Conservation (phyloP, 2,888 invertebrate genomes). For the Cyaniris semiargus region DNA sequence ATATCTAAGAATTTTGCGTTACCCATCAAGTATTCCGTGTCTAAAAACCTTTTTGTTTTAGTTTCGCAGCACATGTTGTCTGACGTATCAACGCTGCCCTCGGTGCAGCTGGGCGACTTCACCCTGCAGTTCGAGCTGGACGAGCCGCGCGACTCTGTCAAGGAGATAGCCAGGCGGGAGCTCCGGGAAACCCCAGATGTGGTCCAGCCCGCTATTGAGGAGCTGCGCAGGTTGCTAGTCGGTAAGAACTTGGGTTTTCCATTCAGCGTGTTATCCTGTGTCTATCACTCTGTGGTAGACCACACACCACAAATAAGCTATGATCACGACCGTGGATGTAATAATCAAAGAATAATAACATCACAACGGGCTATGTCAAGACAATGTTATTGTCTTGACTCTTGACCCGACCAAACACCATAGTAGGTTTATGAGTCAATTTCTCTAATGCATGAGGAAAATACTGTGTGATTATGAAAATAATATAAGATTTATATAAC, state of each 20-base stretch:
- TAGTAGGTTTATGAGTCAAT: not conserved
- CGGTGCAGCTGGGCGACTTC: slow-evolving; percentile 84
- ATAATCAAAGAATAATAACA: not conserved
- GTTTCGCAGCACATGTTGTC: slow-evolving; percentile 87
- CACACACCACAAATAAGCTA: not conserved
- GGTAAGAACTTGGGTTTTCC: slow-evolving; percentile 60
- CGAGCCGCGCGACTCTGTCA: slow-evolving; percentile 81
- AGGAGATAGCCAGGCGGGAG: slow-evolving; percentile 84
- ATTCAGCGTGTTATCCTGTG: not conserved
- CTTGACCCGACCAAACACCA: not conserved
- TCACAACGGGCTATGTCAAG: too few relatives aligned
- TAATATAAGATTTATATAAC: too few relatives aligned
- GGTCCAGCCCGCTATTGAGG: slow-evolving; percentile 77
- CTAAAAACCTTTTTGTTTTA: slow-evolving; percentile 55
- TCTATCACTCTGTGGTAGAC: not conserved
- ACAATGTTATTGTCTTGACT: too few relatives aligned
- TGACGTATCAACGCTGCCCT: slow-evolving; percentile 84
- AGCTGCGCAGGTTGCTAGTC: slow-evolving; percentile 82
- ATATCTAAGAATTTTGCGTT: too few relatives aligned
- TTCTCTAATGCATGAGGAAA: not conserved
- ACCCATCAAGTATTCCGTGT: not conserved
- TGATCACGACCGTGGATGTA: not conserved
- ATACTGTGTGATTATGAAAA: not conserved
- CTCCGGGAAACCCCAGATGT: slow-evolving; percentile 84
- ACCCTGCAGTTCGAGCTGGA: slow-evolving; percentile 85